These are phyloP conservation scores for Marasmarcha lunaedactyla DNA, from an alignment of 2,888 invertebrate species.

Conservation along the genomic window DNA sequence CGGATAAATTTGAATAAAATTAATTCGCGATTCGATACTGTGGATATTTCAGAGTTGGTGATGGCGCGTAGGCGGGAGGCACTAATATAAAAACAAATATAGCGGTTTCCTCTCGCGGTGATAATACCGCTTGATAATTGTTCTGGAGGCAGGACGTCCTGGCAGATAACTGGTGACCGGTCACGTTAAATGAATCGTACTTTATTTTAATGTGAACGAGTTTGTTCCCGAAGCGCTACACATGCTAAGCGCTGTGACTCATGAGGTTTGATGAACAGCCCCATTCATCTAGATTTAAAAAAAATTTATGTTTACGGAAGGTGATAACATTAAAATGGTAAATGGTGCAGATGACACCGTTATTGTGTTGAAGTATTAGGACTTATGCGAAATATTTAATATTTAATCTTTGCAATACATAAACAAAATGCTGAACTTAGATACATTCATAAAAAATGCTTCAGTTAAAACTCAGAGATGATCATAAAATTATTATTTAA, in stretches of 20 bases:
- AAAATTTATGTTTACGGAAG: not conserved
- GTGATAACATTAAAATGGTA: not conserved
- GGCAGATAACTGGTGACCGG: constrained; percentile 47
- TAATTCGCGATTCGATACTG: constrained; percentile 5
- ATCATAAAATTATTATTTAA: no score
- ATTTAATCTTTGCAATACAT: no score
- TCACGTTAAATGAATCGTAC: constrained; percentile 29
- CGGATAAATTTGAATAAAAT: constrained; percentile 15
- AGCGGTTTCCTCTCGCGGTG: constrained; percentile 50
- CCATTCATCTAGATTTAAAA: not conserved
- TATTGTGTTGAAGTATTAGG: no score
- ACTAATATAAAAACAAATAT: constrained; percentile 52
- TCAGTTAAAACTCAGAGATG: no score
- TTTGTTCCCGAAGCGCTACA: not conserved
- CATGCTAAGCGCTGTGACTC: not conserved
- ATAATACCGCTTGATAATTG: constrained; percentile 36
- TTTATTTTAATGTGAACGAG: constrained; percentile 2
- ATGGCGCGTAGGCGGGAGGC: constrained; percentile 32
- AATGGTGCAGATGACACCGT: no score
- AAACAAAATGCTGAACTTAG: no score
- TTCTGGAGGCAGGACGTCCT: constrained; percentile 49
- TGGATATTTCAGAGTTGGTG: constrained; percentile 32
- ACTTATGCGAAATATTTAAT: no score
- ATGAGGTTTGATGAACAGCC: not conserved
- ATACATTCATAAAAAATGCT: no score